Conservation (phyloP, 2,888 invertebrate species). For the Heteromyza rotundicornis region DNA sequence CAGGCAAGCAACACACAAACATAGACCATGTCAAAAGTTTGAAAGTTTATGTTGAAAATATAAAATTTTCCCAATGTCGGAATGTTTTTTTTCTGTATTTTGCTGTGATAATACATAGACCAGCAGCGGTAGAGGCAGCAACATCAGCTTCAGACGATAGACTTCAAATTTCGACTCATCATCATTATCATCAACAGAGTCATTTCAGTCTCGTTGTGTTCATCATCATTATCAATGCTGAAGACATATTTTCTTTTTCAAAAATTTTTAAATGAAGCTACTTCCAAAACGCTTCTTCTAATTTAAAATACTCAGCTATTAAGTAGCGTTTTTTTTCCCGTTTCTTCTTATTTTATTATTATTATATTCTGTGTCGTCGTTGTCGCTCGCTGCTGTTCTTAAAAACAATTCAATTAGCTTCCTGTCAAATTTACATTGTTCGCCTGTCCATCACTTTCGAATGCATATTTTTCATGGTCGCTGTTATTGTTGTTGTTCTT, state of each 20-base stretch:
- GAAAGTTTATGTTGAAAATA: not conserved
- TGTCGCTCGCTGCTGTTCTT: conserved; percentile 13
- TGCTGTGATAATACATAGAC: too few species aligned
- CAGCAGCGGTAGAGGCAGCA: too few species aligned
- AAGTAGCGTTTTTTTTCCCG: not conserved
- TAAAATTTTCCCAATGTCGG: too few species aligned
- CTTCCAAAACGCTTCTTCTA: not conserved
- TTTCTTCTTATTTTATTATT: too few species aligned
- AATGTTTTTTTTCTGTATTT: too few species aligned
- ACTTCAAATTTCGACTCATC: too few species aligned
- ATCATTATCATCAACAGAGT: too few species aligned
- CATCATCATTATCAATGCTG: not conserved
- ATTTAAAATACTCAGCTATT: not conserved
- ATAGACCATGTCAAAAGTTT: not conserved
- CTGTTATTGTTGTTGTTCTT: not conserved
- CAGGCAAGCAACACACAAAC: not conserved
- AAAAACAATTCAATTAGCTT: conserved; percentile 53
- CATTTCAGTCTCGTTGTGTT: too few species aligned
- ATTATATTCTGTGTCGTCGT: conserved; percentile 22
- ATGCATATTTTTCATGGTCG: conserved; percentile 3
- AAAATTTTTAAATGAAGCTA: not conserved
- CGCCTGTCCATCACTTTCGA: conserved; percentile 37
- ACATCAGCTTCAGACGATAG: too few species aligned
- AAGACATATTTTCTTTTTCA: too few species aligned
- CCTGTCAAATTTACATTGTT: conserved; percentile 49